A percentile compares a stretch with the other conserved stretches of the same genome.
These are phyloP conservation scores for Megathymus violae DNA, from an alignment of 1,140 invertebrate genomes.

Conservation along the genomic window DNA sequence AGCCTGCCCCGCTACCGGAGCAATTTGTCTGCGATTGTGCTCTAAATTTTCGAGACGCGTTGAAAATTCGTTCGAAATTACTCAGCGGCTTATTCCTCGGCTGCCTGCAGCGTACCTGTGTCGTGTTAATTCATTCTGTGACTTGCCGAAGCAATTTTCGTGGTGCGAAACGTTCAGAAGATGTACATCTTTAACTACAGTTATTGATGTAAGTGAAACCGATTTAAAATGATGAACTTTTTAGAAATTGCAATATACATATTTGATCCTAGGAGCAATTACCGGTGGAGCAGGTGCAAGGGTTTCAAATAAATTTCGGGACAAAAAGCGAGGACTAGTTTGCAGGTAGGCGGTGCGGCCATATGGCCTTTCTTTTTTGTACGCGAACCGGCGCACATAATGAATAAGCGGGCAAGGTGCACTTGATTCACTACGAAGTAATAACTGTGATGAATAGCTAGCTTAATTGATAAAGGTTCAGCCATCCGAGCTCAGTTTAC, in stretches of 20 bases:
- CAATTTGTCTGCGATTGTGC: slow-evolving; percentile 54
- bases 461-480: slow-evolving; percentile 36
- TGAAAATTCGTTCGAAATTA: slow-evolving; percentile 45
- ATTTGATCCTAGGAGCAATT: too few relatives aligned
- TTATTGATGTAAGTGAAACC: neutral
- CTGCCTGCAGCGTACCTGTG: slow-evolving; percentile 10
- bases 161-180: neutral
- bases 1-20: slow-evolving; percentile 46
- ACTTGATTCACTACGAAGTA: slow-evolving; percentile 28
- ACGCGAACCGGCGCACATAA: slow-evolving; percentile 33
- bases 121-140: slow-evolving; percentile 22
- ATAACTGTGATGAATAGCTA: slow-evolving; percentile 24
- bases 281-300: slow-evolving; percentile 23
- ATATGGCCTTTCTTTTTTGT: slow-evolving; percentile 30
- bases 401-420: slow-evolving; percentile 34
- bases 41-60: slow-evolving; percentile 47
- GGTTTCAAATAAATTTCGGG: slow-evolving; percentile 29
- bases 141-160: slow-evolving; percentile 4
- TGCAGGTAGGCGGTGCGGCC: slow-evolving; percentile 20
- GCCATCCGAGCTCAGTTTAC: too few relatives aligned
- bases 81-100: slow-evolving; percentile 21
- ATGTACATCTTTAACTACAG: neutral
- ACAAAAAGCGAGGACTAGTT: slow-evolving; percentile 35
- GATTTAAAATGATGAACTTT: too few relatives aligned
- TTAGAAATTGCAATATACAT: too few relatives aligned